Evolutionary conservation across 37 sponge, comb jelly and placozoan genomes (phyloP), one percentile per base, ranked within the genome.

Genomic region (Eunapius fragilis): DNA sequence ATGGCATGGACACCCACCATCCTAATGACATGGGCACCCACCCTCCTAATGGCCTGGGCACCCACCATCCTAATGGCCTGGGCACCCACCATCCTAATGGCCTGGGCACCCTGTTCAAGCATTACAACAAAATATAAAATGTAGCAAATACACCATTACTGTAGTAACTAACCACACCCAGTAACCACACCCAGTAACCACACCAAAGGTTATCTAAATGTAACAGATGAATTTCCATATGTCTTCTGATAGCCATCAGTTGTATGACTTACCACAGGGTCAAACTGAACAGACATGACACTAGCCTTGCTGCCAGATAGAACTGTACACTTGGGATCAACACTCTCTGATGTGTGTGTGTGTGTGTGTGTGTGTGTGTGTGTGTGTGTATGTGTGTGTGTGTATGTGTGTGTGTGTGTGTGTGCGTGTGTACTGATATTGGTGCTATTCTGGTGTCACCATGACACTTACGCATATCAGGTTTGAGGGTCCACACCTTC

Each of bases 251-350:
- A 41, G 6, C 41, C 14, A 19, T 11, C 58, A 58, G 58, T 58
- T 58, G 19, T 58, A 58, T 10, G 22, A 58, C 58, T 70, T 71
- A 96, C 96, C 75, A 82, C 82, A n/a, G 90, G 80, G 78, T 97
- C 98, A 89, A 97, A 95, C 86, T 95, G 94, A 22, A 95, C 79
- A 58, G 96, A 93, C 89, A 94, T 96, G 38, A 95, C 85, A 25
- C 98, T 96, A 25, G 94, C 96, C 31, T 82, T 86, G 71, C 92
- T 82, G 30, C 96, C 98, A 69, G 28, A 34, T 0, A 97, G 80
- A 31, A 58, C 58, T 13, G 84, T 82, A 68, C 27, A 74, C 76
- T 73, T 83, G 22, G 71, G 35, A 70, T 89, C 91, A 70, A 89
- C 50, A 37, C 84, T 90, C 68, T 87, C 91, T 91, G 91, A 31